phyloP scores from a whole-genome alignment of 2,113 vertebrate genomes.

The Saguinus midas region DNA sequence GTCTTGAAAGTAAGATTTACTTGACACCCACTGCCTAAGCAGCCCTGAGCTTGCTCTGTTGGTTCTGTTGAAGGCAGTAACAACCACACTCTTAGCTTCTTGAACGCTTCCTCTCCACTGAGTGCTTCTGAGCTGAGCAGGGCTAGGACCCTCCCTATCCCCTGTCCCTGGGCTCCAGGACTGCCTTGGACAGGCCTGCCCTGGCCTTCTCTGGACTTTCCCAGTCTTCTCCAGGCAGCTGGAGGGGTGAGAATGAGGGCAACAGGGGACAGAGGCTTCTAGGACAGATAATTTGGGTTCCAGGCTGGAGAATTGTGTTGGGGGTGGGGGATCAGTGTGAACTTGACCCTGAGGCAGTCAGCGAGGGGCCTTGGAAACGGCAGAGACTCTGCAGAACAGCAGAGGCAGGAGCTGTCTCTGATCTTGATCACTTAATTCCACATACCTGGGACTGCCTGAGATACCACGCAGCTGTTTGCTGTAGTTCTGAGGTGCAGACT shows the following conservation, averaged over 20 bases:
- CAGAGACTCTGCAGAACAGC: neutral
- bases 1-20: neutral
- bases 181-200: neutral
- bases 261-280: neutral
- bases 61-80: neutral
- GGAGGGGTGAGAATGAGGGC: neutral
- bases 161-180: neutral
- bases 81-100: neutral
- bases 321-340: neutral
- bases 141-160: accelerated
- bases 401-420: neutral
- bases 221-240: neutral
- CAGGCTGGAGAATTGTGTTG: neutral
- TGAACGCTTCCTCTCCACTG: neutral
- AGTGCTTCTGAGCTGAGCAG: neutral
- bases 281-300: neutral
- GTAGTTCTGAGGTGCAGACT: neutral
- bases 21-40: neutral
- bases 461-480: accelerated
- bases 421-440: neutral
- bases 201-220: neutral
- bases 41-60: neutral
- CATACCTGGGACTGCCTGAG: no score
- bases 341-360: neutral
- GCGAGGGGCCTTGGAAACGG: accelerated